Base-by-base conservation (phyloP, 2,113 vertebrate species). In the Syngnathus scovelli region DNA sequence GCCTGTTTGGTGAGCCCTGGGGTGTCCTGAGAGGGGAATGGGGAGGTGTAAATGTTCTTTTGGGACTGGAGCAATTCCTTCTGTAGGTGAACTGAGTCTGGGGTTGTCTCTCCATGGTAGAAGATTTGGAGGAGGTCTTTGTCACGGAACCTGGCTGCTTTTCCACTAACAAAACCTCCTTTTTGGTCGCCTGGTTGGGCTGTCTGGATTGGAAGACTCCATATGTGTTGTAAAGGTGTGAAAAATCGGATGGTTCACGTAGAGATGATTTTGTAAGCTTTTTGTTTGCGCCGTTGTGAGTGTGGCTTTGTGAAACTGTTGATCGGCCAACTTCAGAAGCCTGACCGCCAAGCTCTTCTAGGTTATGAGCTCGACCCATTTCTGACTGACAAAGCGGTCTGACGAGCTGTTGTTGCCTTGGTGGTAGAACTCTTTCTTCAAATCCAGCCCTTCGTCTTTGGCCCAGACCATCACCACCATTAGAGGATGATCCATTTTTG, bases 361-460 rank as follows among this genome's bases (percentile, higher is more conserved):
- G 77, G 65, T 60, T 79, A 69, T 72, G 71, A 0, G 65, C 78
- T 68, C 75, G 80, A 27, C 79, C 89, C 68, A 85, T 81, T 64
- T 90, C 89, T 5, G 85, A 81, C 72, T 90, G 86, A 76, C 89
- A 89, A 54, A 92, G 85, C n/a, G 90, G 90, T 66, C 88, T 84
- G 56, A 91, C 91, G 0, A 92, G 87, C 81, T 92, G 89, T 58
- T 90, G 91, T 46, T 87, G 78, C 61, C 89, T 79, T 41, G 88
- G 89, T 27, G 88, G 90, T 44, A 83, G 44, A 4, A 84, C 83
- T 78, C 86, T 85, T 68, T 89, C 83, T 38, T 89, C 85, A 72
- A 90, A 87, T 69, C 87, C 86, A 48, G 85, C 85, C 72, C 76
- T 87, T 63, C 86, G 86, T 64, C 89, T 84, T 71, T 86, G 86